Base-by-base conservation (phyloP, 1,140 invertebrate genomes). In the Ruditapes philippinarum region DNA sequence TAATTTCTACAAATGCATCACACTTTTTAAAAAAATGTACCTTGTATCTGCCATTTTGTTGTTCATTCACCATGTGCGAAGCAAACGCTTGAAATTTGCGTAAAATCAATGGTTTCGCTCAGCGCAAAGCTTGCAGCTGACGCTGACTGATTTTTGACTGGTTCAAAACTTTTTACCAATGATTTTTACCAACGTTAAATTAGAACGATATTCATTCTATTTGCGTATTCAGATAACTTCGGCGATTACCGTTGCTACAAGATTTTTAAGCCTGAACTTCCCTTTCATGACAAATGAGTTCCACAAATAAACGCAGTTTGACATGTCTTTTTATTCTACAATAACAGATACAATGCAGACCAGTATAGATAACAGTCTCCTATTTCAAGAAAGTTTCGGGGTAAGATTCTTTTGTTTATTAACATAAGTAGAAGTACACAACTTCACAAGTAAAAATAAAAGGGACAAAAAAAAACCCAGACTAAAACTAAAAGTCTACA, bases 11-110 rank as follows among this genome's bases (percentile, higher is more conserved):
- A n/a, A n/a, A n/a, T n/a, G n/a, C n/a, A n/a, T n/a, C n/a, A n/a
- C n/a, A n/a, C n/a, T n/a, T n/a, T n/a, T n/a, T n/a, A n/a, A n/a
- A 14, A 45, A 45, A 45, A 45, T 45, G 42, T 73, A 84, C 81
- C 65, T 36, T 40, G 25, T 45, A 33, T 84, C 81, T 45, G 81
- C 81, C 81, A 84, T 84, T 84, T 84, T 62, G 40, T 84, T 84
- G 81, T 68, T 84, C 81, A 70, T 84, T 51, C 81, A 70, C 14
- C 81, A 84, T 84, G 81, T 84, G 81, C 40, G 62, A 5, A 51
- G 54, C 31, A 70, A 65, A 84, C 81, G 81, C 81, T 84, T 84
- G 60, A 76, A 1, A 28, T 28, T 65, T 81, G 40, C 22, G 38
- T 28, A n/a, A 54, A 33, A 28, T 14, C 25, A 49, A 25, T 33